Percentiles rank a stretch among this genome's conserved stretches.
phyloP scores from a whole-genome alignment of 2,888 invertebrate species.

The Nephrocerus scutellatus region DNA sequence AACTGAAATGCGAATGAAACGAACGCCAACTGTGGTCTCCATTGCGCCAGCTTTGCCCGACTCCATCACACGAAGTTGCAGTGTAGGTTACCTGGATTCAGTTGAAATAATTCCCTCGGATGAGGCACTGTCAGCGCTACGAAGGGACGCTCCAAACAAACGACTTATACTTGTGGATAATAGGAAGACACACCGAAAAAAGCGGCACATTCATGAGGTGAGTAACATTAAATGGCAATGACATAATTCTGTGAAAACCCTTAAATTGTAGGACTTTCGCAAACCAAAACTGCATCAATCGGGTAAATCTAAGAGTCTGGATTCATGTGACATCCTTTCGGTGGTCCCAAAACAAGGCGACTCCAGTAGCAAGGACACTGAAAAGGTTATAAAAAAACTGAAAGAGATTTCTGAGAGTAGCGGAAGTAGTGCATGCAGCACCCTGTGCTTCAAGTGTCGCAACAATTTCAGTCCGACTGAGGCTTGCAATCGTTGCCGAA shows the following conservation, averaged over 20 bases:
- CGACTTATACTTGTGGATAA: slow-evolving; percentile 67
- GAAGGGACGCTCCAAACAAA: slow-evolving; percentile 66
- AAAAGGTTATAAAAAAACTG: slow-evolving; percentile 37
- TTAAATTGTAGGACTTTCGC: slow-evolving; percentile 29
- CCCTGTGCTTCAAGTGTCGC: slow-evolving; percentile 36
- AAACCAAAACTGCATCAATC: slow-evolving; percentile 44
- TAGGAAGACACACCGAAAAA: slow-evolving; percentile 52
- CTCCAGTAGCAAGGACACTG: slow-evolving; percentile 31
- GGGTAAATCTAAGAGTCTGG: slow-evolving; percentile 66
- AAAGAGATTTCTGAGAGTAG: slow-evolving; percentile 42
- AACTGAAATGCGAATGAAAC: slow-evolving; percentile 36
- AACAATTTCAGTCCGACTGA: slow-evolving; percentile 34
- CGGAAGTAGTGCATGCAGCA: slow-evolving; percentile 38
- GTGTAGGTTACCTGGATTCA: slow-evolving; percentile 79
- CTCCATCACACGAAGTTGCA: slow-evolving; percentile 76
- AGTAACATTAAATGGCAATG: slow-evolving; percentile 12
- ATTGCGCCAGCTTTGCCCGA: slow-evolving; percentile 59
- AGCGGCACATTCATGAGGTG: slow-evolving; percentile 36
- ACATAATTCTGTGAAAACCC: background rate
- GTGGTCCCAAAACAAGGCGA: slow-evolving; percentile 28
- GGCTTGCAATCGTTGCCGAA: slow-evolving; percentile 36
- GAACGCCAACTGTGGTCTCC: slow-evolving; percentile 59
- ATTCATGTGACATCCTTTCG: slow-evolving; percentile 71
- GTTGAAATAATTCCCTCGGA: slow-evolving; percentile 73
- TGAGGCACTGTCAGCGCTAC: slow-evolving; percentile 62